A percentile compares a stretch with the other conserved stretches of the same genome.
Conservation (phyloP, 2,797 vertebrate species). For the Bradypodion pumilum region DNA sequence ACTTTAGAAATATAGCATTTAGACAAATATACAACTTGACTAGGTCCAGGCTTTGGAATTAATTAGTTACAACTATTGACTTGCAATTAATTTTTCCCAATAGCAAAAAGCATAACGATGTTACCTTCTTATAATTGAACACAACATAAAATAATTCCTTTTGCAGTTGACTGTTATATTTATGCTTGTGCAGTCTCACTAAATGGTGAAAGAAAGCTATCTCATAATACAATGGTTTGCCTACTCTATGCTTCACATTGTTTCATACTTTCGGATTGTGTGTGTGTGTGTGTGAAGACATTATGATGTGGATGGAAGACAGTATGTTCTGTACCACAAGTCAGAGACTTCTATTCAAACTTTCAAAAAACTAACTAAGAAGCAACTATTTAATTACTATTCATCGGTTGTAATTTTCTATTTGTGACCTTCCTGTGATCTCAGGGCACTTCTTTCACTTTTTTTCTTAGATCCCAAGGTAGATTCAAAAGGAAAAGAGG, state of each 20-base stretch:
- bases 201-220: not conserved
- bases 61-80: not conserved
- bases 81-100: not conserved
- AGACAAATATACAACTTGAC: not conserved
- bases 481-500: too few species aligned
- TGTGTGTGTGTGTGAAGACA: not conserved
- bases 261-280: not conserved
- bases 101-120: not conserved
- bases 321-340: not conserved
- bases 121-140: not conserved
- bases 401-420: too few species aligned
- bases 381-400: too few species aligned
- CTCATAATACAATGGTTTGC: not conserved
- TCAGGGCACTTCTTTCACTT: too few species aligned
- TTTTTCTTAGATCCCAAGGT: too few species aligned
- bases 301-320: not conserved
- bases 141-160: not conserved
- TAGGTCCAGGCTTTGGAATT: not conserved
- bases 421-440: too few species aligned
- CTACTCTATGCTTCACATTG: not conserved
- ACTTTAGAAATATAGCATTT: not conserved
- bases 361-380: too few species aligned
- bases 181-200: not conserved
- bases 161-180: not conserved
- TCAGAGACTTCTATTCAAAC: not conserved